A percentile compares a stretch with the other conserved stretches of the same genome.
phyloP scores from a whole-genome alignment of 2,888 invertebrate species.

The Pyrocoelia pectoralis region DNA sequence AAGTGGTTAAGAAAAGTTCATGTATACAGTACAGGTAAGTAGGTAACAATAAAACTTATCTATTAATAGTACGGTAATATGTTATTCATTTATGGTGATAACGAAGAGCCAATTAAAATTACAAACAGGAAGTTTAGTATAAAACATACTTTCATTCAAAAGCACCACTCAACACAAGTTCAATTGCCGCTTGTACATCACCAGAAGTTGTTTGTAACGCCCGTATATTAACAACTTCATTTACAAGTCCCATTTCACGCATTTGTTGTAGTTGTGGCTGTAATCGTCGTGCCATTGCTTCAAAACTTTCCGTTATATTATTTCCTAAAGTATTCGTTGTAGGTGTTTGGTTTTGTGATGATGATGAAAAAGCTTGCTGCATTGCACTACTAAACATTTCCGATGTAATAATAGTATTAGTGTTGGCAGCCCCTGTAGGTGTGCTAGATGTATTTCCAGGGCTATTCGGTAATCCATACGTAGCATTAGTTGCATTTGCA shows the following conservation, averaged over 20 bases:
- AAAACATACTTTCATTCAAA: conserved; percentile 46
- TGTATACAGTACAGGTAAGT: no score
- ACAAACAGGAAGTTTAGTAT: not conserved
- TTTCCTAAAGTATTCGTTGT: conserved; percentile 38
- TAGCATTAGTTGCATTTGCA: conserved; percentile 64
- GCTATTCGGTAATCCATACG: conserved; percentile 48
- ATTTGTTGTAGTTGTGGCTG: conserved; percentile 76
- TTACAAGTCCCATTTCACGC: conserved; percentile 89
- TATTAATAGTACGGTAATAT: no score
- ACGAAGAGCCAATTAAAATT: conserved; percentile 4
- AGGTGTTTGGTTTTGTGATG: conserved; percentile 44
- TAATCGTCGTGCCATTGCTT: conserved; percentile 54
- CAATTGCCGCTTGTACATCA: conserved; percentile 90
- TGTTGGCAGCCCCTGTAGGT: conserved; percentile 40
- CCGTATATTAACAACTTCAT: conserved; percentile 84
- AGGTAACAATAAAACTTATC: no score
- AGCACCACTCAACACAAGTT: conserved; percentile 80
- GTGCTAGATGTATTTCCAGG: conserved; percentile 38
- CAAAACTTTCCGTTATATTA: conserved; percentile 46
- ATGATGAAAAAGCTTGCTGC: conserved; percentile 68
- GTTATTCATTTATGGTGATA: no score
- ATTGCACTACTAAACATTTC: conserved; percentile 84
- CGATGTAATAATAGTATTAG: conserved; percentile 68
- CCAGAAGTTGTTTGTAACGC: conserved; percentile 83
- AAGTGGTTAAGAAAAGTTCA: no score